Percentiles rank a stretch among this genome's conserved stretches.
These are phyloP conservation scores for Agrypnia vestita DNA, from an alignment of 1,140 invertebrate species.

Conservation along the genomic window DNA sequence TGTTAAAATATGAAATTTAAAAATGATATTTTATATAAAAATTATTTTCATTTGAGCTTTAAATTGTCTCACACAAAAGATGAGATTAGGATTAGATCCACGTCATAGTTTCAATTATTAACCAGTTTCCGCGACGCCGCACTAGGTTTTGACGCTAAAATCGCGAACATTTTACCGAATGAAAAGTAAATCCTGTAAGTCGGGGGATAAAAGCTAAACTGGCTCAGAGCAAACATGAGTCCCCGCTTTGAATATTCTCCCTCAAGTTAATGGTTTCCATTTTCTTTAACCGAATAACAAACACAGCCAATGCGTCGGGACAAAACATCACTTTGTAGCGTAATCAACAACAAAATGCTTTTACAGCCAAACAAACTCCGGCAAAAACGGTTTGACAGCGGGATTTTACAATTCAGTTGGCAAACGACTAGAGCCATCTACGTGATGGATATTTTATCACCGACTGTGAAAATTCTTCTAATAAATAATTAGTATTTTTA, in stretches of 20 bases:
- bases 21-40: too few relatives aligned
- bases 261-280: slow-evolving; percentile 25
- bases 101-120: too few relatives aligned
- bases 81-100: too few relatives aligned
- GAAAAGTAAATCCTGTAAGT: slow-evolving; percentile 14
- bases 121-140: too few relatives aligned
- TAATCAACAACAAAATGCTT: slow-evolving; percentile 22
- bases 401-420: background rate
- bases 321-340: slow-evolving; percentile 7
- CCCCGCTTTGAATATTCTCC: background rate
- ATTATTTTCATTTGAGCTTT: too few relatives aligned
- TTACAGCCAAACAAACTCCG: slow-evolving; percentile 24
- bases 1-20: too few relatives aligned
- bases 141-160: background rate
- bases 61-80: too few relatives aligned
- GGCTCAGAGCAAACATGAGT: background rate
- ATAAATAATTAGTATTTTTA: too few relatives aligned
- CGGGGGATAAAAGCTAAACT: slow-evolving; percentile 1
- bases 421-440: background rate
- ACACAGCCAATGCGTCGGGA: slow-evolving; percentile 1
- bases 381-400: slow-evolving; percentile 18
- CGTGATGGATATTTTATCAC: too few relatives aligned
- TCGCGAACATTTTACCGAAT: background rate
- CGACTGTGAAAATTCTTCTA: too few relatives aligned
- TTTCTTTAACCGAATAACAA: slow-evolving; percentile 29